These are phyloP conservation scores for Zophobas morio DNA, from an alignment of 1,140 invertebrate genomes.

Conservation along the genomic window DNA sequence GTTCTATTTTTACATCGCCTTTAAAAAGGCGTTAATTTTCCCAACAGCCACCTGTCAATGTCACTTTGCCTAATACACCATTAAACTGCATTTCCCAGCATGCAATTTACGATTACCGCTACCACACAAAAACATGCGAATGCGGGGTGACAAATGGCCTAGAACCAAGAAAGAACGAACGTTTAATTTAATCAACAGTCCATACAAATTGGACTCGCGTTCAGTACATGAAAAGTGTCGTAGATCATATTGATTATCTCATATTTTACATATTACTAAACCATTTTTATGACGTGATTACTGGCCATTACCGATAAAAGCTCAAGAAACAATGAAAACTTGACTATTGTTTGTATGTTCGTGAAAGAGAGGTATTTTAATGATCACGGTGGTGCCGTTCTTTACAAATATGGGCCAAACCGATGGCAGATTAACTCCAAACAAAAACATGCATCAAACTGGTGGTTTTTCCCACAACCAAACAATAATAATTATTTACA, in stretches of 20 bases:
- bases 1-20: too few relatives aligned
- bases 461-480: background rate
- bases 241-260: constrained; percentile 37
- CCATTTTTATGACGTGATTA: constrained; percentile 45
- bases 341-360: constrained; percentile 25
- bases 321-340: constrained; percentile 44
- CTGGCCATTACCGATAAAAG: constrained; percentile 38
- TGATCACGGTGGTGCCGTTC: background rate
- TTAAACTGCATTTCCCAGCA: too few relatives aligned
- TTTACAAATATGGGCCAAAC: background rate
- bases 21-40: too few relatives aligned
- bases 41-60: too few relatives aligned
- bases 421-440: constrained; percentile 6
- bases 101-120: too few relatives aligned
- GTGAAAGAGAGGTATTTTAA: constrained; percentile 21
- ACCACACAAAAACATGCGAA: background rate
- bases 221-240: constrained; percentile 9
- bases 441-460: background rate
- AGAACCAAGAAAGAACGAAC: constrained; percentile 3
- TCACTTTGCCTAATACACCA: too few relatives aligned
- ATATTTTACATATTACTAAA: constrained; percentile 32
- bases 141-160: background rate
- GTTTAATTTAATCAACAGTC: constrained; percentile 35
- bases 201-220: constrained; percentile 23
- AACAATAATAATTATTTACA: constrained; percentile 4